phyloP scores from a whole-genome alignment of 2,113 vertebrate species.

The Zootoca vivipara region DNA sequence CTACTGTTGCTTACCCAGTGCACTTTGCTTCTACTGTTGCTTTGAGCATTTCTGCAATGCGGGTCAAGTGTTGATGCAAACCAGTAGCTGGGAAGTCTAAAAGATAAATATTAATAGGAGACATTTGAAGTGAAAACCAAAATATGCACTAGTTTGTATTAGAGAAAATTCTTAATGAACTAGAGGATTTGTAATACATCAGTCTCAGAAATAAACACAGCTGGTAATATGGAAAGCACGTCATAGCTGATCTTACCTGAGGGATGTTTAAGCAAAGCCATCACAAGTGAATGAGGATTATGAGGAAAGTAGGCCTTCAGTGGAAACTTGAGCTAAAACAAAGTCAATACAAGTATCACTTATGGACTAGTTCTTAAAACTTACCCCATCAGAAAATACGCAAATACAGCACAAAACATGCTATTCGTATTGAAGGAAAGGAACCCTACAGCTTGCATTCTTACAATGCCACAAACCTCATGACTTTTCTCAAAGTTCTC shows the following conservation, averaged over 20 bases:
- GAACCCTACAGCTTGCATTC: neutral
- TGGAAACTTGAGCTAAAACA: conserved; percentile 79
- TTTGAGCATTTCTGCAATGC: conserved; percentile 79
- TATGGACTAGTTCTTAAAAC: neutral
- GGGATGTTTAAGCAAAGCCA: conserved; percentile 74
- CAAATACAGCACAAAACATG: neutral
- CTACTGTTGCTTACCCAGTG: conserved; percentile 59
- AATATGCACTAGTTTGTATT: neutral
- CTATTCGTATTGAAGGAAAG: neutral
- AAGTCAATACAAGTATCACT: conserved; percentile 7
- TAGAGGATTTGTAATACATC: neutral
- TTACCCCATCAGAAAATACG: neutral
- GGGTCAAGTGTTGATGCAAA: conserved; percentile 78
- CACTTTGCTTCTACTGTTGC: conserved; percentile 73
- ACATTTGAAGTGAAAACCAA: neutral
- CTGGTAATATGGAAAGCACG: conserved; percentile 1
- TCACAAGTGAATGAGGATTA: conserved; percentile 76
- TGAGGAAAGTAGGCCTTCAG: conserved; percentile 86
- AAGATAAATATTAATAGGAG: conserved; percentile 31
- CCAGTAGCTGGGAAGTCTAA: conserved; percentile 78
- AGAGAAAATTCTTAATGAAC: neutral
- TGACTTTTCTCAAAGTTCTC: neutral
- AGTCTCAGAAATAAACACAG: neutral
- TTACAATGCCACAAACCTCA: neutral
- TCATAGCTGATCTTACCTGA: conserved; percentile 77